These are phyloP conservation scores for Tethea ocularis DNA, from an alignment of 2,888 invertebrate species.

Conservation along the genomic window DNA sequence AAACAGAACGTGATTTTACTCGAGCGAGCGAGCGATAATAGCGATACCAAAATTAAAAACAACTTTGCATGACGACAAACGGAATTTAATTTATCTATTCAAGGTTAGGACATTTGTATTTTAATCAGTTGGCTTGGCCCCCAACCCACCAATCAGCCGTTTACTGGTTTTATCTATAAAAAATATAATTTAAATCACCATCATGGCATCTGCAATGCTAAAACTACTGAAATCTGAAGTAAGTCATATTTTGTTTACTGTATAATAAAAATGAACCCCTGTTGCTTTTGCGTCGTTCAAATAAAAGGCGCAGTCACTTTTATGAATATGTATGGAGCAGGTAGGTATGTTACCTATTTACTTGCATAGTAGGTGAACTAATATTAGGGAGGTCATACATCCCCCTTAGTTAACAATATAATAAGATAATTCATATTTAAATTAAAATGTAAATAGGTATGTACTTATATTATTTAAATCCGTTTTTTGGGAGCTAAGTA, in stretches of 20 bases:
- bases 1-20: background rate
- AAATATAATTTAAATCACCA: constrained; percentile 21
- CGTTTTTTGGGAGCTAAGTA: too few species aligned
- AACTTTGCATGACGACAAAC: constrained; percentile 40
- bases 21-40: too few species aligned
- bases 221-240: constrained; percentile 76
- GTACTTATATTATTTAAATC: too few species aligned
- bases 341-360: too few species aligned
- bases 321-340: constrained; percentile 9
- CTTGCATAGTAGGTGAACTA: background rate
- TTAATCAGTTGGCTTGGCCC: constrained; percentile 71
- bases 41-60: constrained; percentile 6
- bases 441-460: too few species aligned
- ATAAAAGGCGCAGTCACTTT: constrained; percentile 20
- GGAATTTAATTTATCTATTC: constrained; percentile 73
- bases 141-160: constrained; percentile 49
- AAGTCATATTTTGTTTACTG: constrained; percentile 44
- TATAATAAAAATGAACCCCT: constrained; percentile 14
- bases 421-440: too few species aligned
- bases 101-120: constrained; percentile 76
- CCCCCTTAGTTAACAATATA: too few species aligned
- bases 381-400: too few species aligned
- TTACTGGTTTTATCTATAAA: constrained; percentile 30
- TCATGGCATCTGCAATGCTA: constrained; percentile 72
- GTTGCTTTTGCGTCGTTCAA: constrained; percentile 18